Evolutionary conservation across 2,113 vertebrate genomes (phyloP).

Genomic region (Cheirogaleus medius): DNA sequence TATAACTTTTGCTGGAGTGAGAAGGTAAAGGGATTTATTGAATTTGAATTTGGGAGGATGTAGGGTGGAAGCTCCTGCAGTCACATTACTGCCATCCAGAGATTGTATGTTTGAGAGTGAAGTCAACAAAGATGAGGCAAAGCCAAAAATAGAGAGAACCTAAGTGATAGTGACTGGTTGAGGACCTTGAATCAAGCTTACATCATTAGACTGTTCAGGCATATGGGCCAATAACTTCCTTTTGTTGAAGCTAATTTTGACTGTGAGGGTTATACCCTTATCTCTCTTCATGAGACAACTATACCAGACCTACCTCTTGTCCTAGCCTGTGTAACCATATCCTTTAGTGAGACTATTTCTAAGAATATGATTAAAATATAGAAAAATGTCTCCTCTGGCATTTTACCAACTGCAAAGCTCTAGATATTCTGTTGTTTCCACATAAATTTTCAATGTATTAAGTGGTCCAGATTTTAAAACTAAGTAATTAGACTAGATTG

Average conservation of each 20-base stretch:
- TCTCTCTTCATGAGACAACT: not conserved
- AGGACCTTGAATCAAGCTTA: not conserved
- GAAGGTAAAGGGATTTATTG: not conserved
- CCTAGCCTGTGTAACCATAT: not conserved
- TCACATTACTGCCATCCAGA: not conserved
- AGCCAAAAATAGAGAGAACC: not conserved
- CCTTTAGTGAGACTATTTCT: not conserved
- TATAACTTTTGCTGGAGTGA: not conserved
- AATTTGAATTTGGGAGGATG: not conserved
- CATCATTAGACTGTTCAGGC: not conserved
- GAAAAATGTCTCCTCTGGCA: not conserved
- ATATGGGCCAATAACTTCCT: not conserved
- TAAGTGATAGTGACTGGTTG: not conserved
- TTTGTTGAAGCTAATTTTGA: not conserved
- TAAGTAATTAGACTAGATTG: conserved; percentile 17
- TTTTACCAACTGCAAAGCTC: not conserved
- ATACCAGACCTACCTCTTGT: not conserved
- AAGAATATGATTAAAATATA: not conserved
- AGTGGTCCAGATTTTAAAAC: not conserved
- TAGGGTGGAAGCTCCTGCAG: not conserved
- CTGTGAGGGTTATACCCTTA: not conserved
- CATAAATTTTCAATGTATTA: not conserved
- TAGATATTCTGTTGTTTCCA: not conserved
- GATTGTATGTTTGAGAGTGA: not conserved
- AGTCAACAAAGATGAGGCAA: not conserved